These are phyloP conservation scores for Limulus polyphemus DNA, from an alignment of 2,888 invertebrate species.

Conservation along the genomic window DNA sequence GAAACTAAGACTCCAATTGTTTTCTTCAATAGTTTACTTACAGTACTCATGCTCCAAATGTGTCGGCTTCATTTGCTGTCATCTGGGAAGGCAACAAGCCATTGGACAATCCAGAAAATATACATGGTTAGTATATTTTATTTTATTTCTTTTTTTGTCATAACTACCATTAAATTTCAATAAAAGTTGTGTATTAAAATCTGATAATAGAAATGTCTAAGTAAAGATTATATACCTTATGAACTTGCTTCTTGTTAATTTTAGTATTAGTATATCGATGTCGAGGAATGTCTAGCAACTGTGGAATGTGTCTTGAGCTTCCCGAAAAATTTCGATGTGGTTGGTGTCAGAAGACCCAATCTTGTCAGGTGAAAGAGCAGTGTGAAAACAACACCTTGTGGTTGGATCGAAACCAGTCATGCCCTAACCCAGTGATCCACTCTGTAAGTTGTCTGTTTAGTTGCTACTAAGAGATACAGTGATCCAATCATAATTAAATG, in stretches of 20 bases:
- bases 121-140: slow-evolving; percentile 52
- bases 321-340: slow-evolving; percentile 87
- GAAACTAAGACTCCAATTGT: too few species aligned
- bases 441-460: too few species aligned
- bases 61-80: slow-evolving; percentile 85
- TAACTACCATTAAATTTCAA: too few species aligned
- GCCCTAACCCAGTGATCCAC: slow-evolving; percentile 64
- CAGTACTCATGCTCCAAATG: slow-evolving; percentile 75
- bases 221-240: not conserved
- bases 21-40: slow-evolving; percentile 53
- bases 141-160: not conserved
- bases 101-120: slow-evolving; percentile 88
- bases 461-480: too few species aligned
- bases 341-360: slow-evolving; percentile 68
- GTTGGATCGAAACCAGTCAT: slow-evolving; percentile 81
- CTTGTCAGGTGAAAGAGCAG: slow-evolving; percentile 78
- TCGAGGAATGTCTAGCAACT: slow-evolving; percentile 92
- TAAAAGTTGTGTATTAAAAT: too few species aligned
- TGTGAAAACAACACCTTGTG: slow-evolving; percentile 59
- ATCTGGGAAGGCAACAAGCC: slow-evolving; percentile 93
- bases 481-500: too few species aligned
- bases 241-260: slow-evolving; percentile 12
- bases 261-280: slow-evolving; percentile 49
- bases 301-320: slow-evolving; percentile 87
- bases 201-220: too few species aligned